Evolutionary conservation across 2,888 invertebrate genomes (phyloP).

Genomic region (Slavum lentiscoides): DNA sequence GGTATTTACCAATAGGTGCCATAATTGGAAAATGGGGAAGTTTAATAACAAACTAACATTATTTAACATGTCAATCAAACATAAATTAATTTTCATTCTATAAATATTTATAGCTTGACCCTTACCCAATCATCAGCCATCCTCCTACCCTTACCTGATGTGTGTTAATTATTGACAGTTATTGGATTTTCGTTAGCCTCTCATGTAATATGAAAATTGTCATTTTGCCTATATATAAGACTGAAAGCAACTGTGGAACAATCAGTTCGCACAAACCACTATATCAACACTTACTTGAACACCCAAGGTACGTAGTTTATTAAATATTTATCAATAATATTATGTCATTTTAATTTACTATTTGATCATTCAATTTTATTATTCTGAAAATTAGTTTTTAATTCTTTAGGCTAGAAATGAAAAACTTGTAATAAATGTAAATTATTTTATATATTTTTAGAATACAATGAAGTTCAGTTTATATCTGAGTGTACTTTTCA

Average conservation of each 20-base stretch:
- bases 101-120: conserved; percentile 35
- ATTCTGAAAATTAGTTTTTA: not conserved
- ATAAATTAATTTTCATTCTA: conserved; percentile 28
- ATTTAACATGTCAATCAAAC: conserved; percentile 44
- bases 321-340: not conserved
- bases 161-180: conserved; percentile 37
- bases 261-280: conserved; percentile 8
- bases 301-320: conserved; percentile 14
- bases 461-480: conserved; percentile 42
- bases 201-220: not conserved
- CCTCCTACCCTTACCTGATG: conserved; percentile 29
- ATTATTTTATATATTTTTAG: conserved; percentile 18
- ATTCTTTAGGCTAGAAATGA: not conserved
- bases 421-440: not conserved
- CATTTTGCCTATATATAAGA: conserved; percentile 21
- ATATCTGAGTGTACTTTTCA: conserved; percentile 14
- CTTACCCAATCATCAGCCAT: conserved; percentile 26
- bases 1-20: conserved; percentile 13
- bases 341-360: not conserved
- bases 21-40: conserved; percentile 27
- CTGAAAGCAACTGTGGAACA: not conserved
- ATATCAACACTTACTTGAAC: not conserved
- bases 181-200: not conserved
- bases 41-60: conserved; percentile 15
- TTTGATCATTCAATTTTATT: not conserved